Conservation (phyloP, 2,113 vertebrate genomes). For the Leptobrachium ailaonicum region DNA sequence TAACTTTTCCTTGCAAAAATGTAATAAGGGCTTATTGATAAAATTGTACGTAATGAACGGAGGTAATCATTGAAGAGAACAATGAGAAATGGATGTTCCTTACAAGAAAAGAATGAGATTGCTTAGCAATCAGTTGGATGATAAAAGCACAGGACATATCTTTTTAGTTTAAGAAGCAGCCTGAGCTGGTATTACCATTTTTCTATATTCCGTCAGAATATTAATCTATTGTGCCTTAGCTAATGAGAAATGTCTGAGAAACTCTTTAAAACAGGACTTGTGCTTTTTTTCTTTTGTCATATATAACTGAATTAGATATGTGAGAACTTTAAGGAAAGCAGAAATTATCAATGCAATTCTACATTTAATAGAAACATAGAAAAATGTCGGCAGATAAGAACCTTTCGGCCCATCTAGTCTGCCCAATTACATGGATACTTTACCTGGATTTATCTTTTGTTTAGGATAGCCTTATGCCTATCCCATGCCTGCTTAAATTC, state of each 20-base stretch:
- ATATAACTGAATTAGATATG: too few species aligned
- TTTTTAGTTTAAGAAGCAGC: not conserved
- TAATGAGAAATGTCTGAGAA: not conserved
- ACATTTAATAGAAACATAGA: too few species aligned
- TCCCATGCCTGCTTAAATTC: too few species aligned
- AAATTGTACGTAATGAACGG: not conserved
- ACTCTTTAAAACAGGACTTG: not conserved
- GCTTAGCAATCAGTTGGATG: not conserved
- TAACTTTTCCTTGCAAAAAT: not conserved
- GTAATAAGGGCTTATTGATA: conserved; percentile 4
- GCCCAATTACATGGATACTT: too few species aligned
- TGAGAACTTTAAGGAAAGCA: too few species aligned
- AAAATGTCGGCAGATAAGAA: too few species aligned
- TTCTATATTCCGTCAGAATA: not conserved
- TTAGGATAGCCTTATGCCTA: too few species aligned
- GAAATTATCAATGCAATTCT: too few species aligned
- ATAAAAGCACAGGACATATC: conserved; percentile 9
- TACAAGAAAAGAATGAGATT: not conserved
- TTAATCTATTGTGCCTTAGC: not conserved
- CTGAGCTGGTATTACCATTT: not conserved
- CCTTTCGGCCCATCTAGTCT: too few species aligned
- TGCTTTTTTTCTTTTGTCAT: too few species aligned
- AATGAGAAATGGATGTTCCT: not conserved
- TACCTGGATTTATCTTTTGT: too few species aligned
- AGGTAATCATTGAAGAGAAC: not conserved